Percentiles rank a stretch among this genome's conserved stretches.
phyloP scores from a whole-genome alignment of 2,797 vertebrate genomes.

The Scleropages formosus region DNA sequence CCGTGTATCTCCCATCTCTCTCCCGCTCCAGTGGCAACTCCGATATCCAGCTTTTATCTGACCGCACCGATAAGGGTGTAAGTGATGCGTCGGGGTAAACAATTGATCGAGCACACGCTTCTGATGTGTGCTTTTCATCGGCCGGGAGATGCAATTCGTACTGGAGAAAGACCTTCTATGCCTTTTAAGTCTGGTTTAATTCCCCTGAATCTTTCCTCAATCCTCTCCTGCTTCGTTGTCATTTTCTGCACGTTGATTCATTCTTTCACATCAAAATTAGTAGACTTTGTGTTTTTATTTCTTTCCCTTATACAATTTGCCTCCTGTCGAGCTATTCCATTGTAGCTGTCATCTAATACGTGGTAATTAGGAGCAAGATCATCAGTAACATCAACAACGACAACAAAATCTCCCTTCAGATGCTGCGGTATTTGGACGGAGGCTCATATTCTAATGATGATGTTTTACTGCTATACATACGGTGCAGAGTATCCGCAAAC shows the following conservation, averaged over 20 bases:
- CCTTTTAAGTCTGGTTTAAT: background rate
- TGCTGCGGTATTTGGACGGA: background rate
- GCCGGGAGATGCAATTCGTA: conserved; percentile 10
- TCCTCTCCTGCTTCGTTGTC: background rate
- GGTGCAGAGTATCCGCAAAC: background rate
- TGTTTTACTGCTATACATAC: background rate
- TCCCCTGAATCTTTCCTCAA: background rate
- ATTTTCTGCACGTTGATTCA: background rate
- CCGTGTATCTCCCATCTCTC: background rate
- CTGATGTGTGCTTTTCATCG: conserved; percentile 1
- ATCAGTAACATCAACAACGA: background rate
- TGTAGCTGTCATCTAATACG: conserved; percentile 21
- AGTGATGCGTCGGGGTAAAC: conserved; percentile 7
- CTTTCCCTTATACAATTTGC: background rate
- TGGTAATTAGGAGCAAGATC: conserved; percentile 21
- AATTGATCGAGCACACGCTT: conserved; percentile 18
- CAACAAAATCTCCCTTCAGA: conserved; percentile 2
- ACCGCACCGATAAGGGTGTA: conserved; percentile 21
- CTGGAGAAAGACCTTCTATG: conserved; percentile 23
- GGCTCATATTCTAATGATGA: too few relatives aligned
- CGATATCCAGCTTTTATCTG: conserved; percentile 20
- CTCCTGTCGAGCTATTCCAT: conserved; percentile 2
- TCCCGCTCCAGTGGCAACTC: background rate
- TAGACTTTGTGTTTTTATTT: background rate
- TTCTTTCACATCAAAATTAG: background rate